Conservation (phyloP, 2,113 vertebrate genomes). For the Natator depressus region DNA sequence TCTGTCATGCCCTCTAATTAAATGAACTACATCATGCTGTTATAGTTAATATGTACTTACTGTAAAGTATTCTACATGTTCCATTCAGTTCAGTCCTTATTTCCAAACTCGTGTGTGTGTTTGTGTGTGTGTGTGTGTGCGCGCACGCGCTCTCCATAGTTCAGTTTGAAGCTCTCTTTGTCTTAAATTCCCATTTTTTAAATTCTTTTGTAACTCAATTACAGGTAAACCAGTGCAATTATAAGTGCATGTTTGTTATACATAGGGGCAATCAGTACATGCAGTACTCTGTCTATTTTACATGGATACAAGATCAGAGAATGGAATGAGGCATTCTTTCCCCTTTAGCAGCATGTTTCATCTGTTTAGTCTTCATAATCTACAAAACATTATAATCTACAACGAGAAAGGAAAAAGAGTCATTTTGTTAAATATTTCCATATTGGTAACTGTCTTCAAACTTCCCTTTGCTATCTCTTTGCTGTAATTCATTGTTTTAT, state of each 20-base stretch:
- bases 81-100: neutral
- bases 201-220: neutral
- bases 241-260: neutral
- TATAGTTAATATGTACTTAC: neutral
- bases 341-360: neutral
- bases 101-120: neutral
- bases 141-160: accelerated
- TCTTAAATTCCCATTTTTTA: neutral
- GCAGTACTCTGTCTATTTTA: neutral
- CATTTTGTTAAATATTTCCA: neutral
- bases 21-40: conserved; percentile 16
- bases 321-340: neutral
- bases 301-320: neutral
- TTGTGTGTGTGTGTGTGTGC: too few species aligned
- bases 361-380: neutral
- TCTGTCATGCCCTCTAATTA: neutral
- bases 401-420: neutral
- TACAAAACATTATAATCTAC: neutral
- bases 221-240: neutral
- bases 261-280: neutral
- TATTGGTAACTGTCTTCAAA: accelerated
- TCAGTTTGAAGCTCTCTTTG: neutral
- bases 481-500: neutral
- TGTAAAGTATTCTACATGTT: neutral
- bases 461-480: neutral